Percentiles rank a stretch among this genome's conserved stretches.
Conservation (phyloP, 2,113 vertebrate species). For the Tringa solitaria region DNA sequence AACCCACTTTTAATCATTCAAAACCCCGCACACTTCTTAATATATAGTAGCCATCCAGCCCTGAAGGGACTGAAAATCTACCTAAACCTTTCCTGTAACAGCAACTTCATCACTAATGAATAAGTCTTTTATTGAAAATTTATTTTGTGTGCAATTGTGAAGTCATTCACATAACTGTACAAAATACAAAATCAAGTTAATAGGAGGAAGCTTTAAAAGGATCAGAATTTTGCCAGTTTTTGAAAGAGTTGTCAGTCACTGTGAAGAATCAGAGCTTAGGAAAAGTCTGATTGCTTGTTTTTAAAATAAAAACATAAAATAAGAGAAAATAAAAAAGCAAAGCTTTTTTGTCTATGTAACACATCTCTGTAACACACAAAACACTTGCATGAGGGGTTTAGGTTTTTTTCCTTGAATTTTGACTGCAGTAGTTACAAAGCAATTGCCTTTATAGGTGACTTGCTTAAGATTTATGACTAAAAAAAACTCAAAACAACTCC, state of each 20-base stretch:
- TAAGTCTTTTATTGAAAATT: neutral
- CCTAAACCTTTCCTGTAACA: neutral
- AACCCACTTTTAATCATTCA: neutral
- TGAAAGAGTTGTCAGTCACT: neutral
- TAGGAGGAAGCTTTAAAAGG: neutral
- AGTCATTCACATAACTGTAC: neutral
- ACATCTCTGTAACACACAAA: neutral
- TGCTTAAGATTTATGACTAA: neutral
- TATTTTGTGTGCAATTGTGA: neutral
- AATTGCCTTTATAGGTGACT: neutral
- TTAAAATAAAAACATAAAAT: neutral
- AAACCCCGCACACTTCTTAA: rapidly evolving
- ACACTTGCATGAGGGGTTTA: neutral
- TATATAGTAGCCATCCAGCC: neutral
- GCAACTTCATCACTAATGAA: neutral
- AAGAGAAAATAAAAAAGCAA: neutral
- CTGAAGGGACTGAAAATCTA: neutral
- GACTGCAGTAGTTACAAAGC: neutral
- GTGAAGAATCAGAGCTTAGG: neutral
- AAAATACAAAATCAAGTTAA: neutral
- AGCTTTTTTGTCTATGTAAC: neutral
- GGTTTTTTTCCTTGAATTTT: neutral
- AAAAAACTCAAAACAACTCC: neutral
- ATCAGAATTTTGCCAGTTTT: neutral
- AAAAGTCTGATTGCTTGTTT: neutral